A percentile compares a stretch with the other conserved stretches of the same genome.
Evolutionary conservation across 2,797 vertebrate genomes (phyloP).

Genomic region (Darevskia mixta): DNA sequence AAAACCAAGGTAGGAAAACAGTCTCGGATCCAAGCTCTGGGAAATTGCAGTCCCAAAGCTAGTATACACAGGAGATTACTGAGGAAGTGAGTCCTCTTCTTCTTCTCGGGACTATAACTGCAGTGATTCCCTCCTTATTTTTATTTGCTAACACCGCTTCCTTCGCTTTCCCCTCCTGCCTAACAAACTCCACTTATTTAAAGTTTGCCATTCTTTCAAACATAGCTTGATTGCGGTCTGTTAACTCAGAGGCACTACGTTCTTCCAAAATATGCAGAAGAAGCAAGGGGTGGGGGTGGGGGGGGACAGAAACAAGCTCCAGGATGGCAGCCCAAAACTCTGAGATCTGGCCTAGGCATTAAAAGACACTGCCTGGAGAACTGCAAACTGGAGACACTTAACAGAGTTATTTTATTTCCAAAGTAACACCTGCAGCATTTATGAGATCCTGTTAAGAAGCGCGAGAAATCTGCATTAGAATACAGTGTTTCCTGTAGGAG

Average conservation of each 20-base stretch:
- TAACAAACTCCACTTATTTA: constrained; percentile 61
- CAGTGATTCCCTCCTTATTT: constrained; percentile 26
- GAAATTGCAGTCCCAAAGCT: background rate
- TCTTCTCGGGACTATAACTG: constrained; percentile 42
- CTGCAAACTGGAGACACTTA: constrained; percentile 26
- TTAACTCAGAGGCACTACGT: constrained; percentile 54
- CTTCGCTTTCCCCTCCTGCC: constrained; percentile 60
- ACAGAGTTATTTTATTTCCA: constrained; percentile 37
- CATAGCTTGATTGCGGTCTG: constrained; percentile 54
- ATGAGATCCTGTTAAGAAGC: constrained; percentile 62
- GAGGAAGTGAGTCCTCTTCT: constrained; percentile 35
- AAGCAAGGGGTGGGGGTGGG: constrained; percentile 44
- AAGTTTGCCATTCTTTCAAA: constrained; percentile 49
- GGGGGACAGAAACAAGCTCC: constrained; percentile 15
- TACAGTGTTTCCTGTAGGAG: constrained; percentile 63
- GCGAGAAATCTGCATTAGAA: constrained; percentile 70
- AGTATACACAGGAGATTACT: background rate
- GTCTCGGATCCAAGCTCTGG: background rate
- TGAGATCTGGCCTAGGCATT: constrained; percentile 23
- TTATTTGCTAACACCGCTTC: constrained; percentile 54
- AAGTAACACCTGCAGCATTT: constrained; percentile 66
- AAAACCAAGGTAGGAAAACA: background rate
- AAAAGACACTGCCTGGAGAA: constrained; percentile 1
- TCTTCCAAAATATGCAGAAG: constrained; percentile 64
- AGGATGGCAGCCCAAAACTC: constrained; percentile 9